These are phyloP conservation scores for Brachionus rubens DNA, from an alignment of 1,140 invertebrate genomes.

Conservation along the genomic window DNA sequence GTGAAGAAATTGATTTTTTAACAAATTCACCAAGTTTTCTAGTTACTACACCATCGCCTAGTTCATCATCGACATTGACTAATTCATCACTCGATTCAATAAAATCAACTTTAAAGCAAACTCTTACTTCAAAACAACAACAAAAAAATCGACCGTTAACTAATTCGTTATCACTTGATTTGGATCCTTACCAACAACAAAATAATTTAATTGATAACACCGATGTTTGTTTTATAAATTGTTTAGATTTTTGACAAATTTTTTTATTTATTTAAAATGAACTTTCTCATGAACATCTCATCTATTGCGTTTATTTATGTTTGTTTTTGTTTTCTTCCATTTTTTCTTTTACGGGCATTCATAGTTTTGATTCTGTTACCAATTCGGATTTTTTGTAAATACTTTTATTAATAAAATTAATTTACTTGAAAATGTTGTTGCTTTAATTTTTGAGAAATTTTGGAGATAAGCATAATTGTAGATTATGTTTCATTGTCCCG, in stretches of 20 bases:
- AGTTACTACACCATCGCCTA: neutral
- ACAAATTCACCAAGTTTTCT: neutral
- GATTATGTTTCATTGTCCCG: too few relatives aligned
- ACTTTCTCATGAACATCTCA: neutral
- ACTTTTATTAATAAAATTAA: too few relatives aligned
- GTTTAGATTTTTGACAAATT: constrained; percentile 16
- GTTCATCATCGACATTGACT: neutral
- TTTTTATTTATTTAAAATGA: neutral
- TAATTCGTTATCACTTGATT: neutral
- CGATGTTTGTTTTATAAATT: constrained; percentile 27
- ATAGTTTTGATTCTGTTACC: too few relatives aligned
- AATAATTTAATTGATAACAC: neutral
- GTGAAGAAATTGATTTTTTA: constrained; percentile 2
- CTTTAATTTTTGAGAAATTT: too few relatives aligned
- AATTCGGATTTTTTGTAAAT: too few relatives aligned
- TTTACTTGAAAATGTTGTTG: too few relatives aligned
- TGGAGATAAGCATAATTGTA: too few relatives aligned
- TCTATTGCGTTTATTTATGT: neutral
- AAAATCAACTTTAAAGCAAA: constrained; percentile 20
- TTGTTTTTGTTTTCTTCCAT: too few relatives aligned
- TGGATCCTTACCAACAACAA: neutral
- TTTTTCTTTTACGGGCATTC: too few relatives aligned
- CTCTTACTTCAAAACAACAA: neutral
- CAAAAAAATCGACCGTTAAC: neutral
- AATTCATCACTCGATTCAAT: constrained; percentile 8